Base-by-base conservation (phyloP, 2,113 vertebrate genomes). In the Hassar affinis region DNA sequence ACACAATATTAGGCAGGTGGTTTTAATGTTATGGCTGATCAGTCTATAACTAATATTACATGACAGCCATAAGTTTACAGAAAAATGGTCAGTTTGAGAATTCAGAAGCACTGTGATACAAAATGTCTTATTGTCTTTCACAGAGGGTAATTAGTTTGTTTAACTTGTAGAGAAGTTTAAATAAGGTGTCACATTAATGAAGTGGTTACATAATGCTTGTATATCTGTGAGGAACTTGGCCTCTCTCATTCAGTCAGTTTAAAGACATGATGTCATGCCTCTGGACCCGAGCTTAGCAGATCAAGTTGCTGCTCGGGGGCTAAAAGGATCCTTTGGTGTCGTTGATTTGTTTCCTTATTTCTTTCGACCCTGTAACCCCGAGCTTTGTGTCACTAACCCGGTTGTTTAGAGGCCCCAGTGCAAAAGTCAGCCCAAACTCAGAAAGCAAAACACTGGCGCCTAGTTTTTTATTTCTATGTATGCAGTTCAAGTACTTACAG, bases 181-280 rank as follows among this genome's bases (percentile, higher is more conserved):
- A 89, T 49, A 88, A 86, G 85, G 88, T 89, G 89, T 84, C 81
- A 59, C 81, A 79, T 91, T 86, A 86, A 90, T 87, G 47, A 87
- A 62, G 85, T 86, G 87, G 79, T 92, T 90, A 93, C 89, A 91
- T 88, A 85, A 91, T 89, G 82, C 89, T 89, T 91, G 88, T 89
- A 79, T 80, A 86, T 86, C 68, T 87, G 82, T 35, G 22, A 82
- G 30, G 74, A 69, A 85, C 51, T 71, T 86, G 20, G 80, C 78
- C 54, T 27, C 87, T 87, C 87, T 86, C 85, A 56, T 30, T 86
- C 30, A 84, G 77, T 87, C 89, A 35, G 11, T 87, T 92, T 91
- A 83, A 91, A 68, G 62, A 38, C 82, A 89, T 91, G 91, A 93
- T 93, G 92, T 93, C 91, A 94, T 84, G 84, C 57, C 47, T 33